phyloP scores from a whole-genome alignment of 2,113 vertebrate genomes.

The Tretioscincus oriximinensis region DNA sequence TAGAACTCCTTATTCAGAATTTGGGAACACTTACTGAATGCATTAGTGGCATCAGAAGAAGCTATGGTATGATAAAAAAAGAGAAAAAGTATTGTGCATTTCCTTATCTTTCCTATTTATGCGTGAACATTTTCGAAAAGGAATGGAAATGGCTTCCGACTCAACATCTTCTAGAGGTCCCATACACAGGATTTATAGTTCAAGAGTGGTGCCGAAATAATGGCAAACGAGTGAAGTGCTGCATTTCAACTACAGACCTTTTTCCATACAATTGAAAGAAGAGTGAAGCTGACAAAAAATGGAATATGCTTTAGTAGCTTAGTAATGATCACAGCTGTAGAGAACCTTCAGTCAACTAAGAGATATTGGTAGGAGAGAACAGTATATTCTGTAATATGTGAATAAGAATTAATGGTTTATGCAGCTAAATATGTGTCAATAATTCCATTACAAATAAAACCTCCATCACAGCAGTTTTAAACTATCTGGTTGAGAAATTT shows the following conservation, averaged over 20 bases:
- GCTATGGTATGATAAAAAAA: not conserved
- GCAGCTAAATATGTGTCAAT: too few species aligned
- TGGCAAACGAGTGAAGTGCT: not conserved
- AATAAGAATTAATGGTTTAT: too few species aligned
- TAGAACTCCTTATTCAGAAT: constrained; percentile 21
- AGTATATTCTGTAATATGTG: too few species aligned
- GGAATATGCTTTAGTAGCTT: not conserved
- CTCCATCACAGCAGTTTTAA: too few species aligned
- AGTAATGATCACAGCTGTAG: not conserved
- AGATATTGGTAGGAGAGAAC: not conserved
- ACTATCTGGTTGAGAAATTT: too few species aligned
- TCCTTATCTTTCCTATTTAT: too few species aligned
- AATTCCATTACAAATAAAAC: too few species aligned
- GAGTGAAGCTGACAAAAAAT: not conserved
- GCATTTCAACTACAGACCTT: not conserved
- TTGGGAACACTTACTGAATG: not conserved
- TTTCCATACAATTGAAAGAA: too few species aligned
- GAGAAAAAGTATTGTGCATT: not conserved
- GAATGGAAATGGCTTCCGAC: not conserved
- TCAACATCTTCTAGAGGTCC: not conserved
- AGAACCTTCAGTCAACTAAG: not conserved
- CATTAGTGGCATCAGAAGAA: not conserved
- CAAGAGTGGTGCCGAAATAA: not conserved
- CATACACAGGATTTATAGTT: not conserved
- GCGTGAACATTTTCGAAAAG: not conserved